A percentile compares a stretch with the other conserved stretches of the same genome.
These are phyloP conservation scores for Haliclona indistincta DNA, from an alignment of 37 sponge, comb jelly and placozoan species.

Conservation along the genomic window DNA sequence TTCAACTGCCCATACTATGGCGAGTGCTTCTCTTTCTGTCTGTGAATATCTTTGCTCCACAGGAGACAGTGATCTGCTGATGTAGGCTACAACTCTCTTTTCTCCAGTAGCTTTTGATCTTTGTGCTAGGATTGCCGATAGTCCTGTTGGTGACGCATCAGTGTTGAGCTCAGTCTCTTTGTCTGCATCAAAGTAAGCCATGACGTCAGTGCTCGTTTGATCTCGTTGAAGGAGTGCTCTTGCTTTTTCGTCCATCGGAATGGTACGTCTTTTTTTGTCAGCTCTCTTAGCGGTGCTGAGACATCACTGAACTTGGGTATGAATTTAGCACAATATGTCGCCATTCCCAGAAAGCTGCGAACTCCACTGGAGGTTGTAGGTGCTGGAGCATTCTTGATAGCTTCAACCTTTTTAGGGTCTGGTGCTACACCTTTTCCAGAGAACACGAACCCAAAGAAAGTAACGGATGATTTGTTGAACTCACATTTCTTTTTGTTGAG, in stretches of 20 bases:
- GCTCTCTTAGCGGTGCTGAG: slow-evolving; percentile 34
- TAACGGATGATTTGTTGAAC: slow-evolving; percentile 16
- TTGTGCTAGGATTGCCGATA: slow-evolving; percentile 48
- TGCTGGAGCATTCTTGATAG: slow-evolving; percentile 22
- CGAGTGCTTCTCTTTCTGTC: neutral
- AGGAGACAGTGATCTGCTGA: slow-evolving; percentile 18
- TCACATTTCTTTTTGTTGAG: slow-evolving; percentile 44
- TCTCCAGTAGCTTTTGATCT: slow-evolving; percentile 16
- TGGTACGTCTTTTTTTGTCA: slow-evolving; percentile 33
- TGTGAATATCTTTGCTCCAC: slow-evolving; percentile 13
- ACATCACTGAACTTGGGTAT: slow-evolving; percentile 36
- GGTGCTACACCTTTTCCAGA: slow-evolving; percentile 38
- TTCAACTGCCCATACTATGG: slow-evolving; percentile 15
- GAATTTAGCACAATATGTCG: slow-evolving; percentile 55
- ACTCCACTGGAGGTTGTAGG: slow-evolving; percentile 25
- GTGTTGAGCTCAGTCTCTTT: slow-evolving; percentile 33
- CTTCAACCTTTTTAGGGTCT: slow-evolving; percentile 30
- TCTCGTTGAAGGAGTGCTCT: slow-evolving; percentile 20
- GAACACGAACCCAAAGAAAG: slow-evolving; percentile 13
- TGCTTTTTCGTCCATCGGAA: slow-evolving; percentile 32
- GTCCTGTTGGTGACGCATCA: slow-evolving; percentile 42
- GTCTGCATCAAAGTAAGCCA: slow-evolving; percentile 38
- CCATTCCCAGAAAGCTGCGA: slow-evolving; percentile 53
- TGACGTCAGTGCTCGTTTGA: slow-evolving; percentile 42
- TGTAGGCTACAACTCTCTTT: slow-evolving; percentile 35